These are phyloP conservation scores for Sphenopsis melanotis DNA, from an alignment of 2,797 vertebrate genomes.

Conservation along the genomic window DNA sequence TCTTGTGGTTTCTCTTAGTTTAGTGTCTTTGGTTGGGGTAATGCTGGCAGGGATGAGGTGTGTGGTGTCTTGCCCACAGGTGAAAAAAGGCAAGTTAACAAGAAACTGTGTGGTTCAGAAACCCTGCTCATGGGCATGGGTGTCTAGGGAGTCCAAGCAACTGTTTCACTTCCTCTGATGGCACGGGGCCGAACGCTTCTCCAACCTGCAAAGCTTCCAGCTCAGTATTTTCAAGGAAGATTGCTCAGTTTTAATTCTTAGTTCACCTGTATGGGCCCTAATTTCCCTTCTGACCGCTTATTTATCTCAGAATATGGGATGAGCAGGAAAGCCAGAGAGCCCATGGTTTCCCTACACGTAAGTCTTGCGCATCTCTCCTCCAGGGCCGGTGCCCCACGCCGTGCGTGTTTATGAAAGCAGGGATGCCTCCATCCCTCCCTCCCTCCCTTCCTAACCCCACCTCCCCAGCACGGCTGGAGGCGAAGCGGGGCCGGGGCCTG, in stretches of 20 bases:
- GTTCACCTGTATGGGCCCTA: not conserved
- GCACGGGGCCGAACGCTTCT: fast-evolving
- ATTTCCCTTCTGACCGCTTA: not conserved
- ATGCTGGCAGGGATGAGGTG: not conserved
- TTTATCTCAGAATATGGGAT: not conserved
- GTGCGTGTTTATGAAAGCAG: not conserved
- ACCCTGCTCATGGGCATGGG: not conserved
- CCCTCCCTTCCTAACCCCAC: not conserved
- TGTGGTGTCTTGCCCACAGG: not conserved
- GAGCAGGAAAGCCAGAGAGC: not conserved
- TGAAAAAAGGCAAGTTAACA: not conserved
- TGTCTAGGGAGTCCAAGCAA: not conserved
- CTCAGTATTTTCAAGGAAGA: not conserved
- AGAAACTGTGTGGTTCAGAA: not conserved
- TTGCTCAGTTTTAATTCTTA: not conserved
- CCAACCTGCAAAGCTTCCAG: not conserved
- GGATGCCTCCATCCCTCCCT: not conserved
- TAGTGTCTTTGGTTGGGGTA: not conserved
- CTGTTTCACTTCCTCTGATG: not conserved
- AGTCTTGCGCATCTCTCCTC: not conserved
- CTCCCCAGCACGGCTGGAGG: not conserved
- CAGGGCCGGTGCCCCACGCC: not conserved
- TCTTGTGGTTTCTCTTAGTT: not conserved
- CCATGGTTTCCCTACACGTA: fast-evolving
- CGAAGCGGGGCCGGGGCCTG: not conserved